A percentile compares a stretch with the other conserved stretches of the same genome.
Evolutionary conservation across 2,797 vertebrate genomes (phyloP).

Genomic region (Rhinatrema bivittatum): DNA sequence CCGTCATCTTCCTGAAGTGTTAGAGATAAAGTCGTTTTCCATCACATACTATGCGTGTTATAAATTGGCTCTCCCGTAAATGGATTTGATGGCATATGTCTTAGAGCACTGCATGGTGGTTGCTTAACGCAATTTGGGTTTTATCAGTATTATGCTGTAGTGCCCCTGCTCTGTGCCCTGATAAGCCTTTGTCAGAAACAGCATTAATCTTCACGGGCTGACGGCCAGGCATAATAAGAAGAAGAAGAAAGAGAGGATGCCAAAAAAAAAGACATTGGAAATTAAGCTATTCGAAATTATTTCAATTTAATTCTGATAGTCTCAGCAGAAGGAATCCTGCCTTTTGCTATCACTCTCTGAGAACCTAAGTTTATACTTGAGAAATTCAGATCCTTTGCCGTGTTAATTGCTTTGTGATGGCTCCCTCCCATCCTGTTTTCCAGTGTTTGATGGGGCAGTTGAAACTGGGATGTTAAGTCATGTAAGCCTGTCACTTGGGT

Average conservation of each 20-base stretch:
- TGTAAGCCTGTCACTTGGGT: too few relatives aligned
- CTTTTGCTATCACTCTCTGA: too few relatives aligned
- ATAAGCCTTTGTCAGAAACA: background rate
- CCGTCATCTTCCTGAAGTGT: constrained; percentile 3
- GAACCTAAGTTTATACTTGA: too few relatives aligned
- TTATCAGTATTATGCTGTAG: background rate
- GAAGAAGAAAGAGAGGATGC: background rate
- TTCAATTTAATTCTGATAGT: background rate
- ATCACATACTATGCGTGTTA: background rate
- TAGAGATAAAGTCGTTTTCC: constrained; percentile 3
- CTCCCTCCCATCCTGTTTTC: too few relatives aligned
- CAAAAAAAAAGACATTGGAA: background rate
- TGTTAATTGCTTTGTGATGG: too few relatives aligned
- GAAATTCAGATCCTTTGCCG: too few relatives aligned
- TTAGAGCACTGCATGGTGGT: background rate
- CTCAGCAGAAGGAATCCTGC: too few relatives aligned
- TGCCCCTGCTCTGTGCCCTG: background rate
- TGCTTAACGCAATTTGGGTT: background rate
- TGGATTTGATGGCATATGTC: background rate
- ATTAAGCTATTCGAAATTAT: background rate
- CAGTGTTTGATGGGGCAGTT: too few relatives aligned
- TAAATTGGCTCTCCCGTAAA: constrained; percentile 2
- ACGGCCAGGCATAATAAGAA: too few relatives aligned
- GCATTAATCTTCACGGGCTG: background rate
- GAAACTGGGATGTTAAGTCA: too few relatives aligned